Base-by-base conservation (phyloP, 2,797 vertebrate genomes). In the Sciurus vulgaris region DNA sequence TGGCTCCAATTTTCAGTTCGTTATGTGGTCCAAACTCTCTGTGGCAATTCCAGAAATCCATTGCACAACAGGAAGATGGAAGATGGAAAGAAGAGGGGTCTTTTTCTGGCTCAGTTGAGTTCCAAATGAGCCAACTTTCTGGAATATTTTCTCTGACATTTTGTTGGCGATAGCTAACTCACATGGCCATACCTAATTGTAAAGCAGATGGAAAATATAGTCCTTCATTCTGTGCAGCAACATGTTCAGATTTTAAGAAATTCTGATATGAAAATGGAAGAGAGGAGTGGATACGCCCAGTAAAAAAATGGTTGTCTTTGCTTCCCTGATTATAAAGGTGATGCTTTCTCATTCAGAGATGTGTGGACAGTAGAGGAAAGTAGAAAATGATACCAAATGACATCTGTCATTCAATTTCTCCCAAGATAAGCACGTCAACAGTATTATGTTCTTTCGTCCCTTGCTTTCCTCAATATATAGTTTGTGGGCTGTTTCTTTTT, bases 261-360 rank as follows among this genome's bases (percentile, higher is more conserved):
- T 70, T 28, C 51, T 47, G 12, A 41, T 69, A 35, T 22, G 33
- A 28, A 44, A 84, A 87, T 76, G 17, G 22, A 96, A 81, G 65
- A 90, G 15, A 76, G 41, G n/a, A 93, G n/a, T 77, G 10, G 20
- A 83, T 28, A 95, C 44, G 24, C 13, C 30, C 86, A 67, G 9
- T 65, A 72, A 9, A 22, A 67, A 95, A 51, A 91, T 74, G 51
- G n/a, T 18, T 72, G 12, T n/a, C 77, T 85, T 89, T 94, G 30
- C 15, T 84, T 83, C 26, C 24, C 41, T 79, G 28, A 82, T 86
- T 93, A 82, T 76, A 54, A 76, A 76, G 59, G 17, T 1, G 0
- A 47, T 65, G 4, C 9, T 89, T 89, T 81, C 17, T 56, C 44
- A 59, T 59, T 76, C 51, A 84, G 90, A 22, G 56, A 20, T 38